These are phyloP conservation scores for Cavia aperea DNA, from an alignment of 2,113 vertebrate genomes.

Conservation along the genomic window DNA sequence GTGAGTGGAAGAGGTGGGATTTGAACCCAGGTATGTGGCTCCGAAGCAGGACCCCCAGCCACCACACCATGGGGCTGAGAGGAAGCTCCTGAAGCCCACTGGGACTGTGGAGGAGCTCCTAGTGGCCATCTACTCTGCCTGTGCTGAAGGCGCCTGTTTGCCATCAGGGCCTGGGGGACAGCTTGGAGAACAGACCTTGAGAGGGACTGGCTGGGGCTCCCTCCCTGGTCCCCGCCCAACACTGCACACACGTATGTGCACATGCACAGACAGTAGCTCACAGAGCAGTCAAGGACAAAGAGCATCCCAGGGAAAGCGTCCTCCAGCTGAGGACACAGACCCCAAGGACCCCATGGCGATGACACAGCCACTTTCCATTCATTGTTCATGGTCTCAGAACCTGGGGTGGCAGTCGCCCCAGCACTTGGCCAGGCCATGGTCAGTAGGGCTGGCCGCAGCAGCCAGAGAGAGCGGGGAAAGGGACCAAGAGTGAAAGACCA, in stretches of 20 bases:
- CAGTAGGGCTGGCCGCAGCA: no score
- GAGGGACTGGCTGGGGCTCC: not conserved
- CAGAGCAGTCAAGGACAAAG: not conserved
- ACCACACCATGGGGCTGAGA: rapidly evolving
- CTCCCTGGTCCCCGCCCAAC: not conserved
- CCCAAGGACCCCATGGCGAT: not conserved
- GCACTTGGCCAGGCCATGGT: not conserved
- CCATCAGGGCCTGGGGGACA: not conserved
- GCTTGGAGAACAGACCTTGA: not conserved
- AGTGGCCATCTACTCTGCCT: not conserved
- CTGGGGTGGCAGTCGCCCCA: not conserved
- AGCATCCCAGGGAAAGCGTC: not conserved
- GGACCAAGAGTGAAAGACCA: not conserved
- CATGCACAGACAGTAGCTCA: not conserved
- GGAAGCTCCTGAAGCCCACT: not conserved
- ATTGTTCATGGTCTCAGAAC: not conserved
- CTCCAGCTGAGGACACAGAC: not conserved
- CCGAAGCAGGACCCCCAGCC: not conserved
- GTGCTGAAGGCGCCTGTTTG: not conserved
- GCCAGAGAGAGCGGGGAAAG: not conserved
- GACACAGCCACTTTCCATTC: not conserved
- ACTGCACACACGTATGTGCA: rapidly evolving
- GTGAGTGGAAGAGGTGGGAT: not conserved
- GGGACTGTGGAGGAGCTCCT: not conserved
- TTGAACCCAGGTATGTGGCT: not conserved